Evolutionary conservation across 2,113 vertebrate genomes (phyloP).

Genomic region (Bufo bufo): DNA sequence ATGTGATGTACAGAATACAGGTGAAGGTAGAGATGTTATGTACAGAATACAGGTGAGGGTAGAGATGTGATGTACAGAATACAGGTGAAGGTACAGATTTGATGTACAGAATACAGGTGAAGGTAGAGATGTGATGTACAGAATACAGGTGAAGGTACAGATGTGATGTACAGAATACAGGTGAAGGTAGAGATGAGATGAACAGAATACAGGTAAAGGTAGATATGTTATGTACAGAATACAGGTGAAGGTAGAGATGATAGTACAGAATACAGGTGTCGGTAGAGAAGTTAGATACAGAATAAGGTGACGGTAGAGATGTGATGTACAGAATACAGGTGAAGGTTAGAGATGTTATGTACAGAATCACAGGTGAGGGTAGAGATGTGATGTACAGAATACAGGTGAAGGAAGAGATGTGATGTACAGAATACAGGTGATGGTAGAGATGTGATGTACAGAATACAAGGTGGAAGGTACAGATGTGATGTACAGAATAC

Average conservation of each 20-base stretch:
- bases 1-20: neutral
- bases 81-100: neutral
- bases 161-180: neutral
- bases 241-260: neutral
- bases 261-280: neutral
- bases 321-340: neutral
- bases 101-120: neutral
- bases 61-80: neutral
- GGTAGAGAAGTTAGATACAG: neutral
- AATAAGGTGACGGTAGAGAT: neutral
- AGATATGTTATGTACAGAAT: neutral
- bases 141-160: neutral
- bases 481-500: neutral
- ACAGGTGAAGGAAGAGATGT: neutral
- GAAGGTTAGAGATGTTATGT: neutral
- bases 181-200: neutral
- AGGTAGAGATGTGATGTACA: neutral
- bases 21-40: neutral
- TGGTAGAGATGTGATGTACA: neutral
- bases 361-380: neutral
- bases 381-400: neutral
- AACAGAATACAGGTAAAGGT: neutral
- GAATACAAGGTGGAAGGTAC: neutral
- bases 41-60: neutral
- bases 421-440: neutral